Evolutionary conservation across 2,113 vertebrate species (phyloP).

Genomic region (Psophia crepitans): DNA sequence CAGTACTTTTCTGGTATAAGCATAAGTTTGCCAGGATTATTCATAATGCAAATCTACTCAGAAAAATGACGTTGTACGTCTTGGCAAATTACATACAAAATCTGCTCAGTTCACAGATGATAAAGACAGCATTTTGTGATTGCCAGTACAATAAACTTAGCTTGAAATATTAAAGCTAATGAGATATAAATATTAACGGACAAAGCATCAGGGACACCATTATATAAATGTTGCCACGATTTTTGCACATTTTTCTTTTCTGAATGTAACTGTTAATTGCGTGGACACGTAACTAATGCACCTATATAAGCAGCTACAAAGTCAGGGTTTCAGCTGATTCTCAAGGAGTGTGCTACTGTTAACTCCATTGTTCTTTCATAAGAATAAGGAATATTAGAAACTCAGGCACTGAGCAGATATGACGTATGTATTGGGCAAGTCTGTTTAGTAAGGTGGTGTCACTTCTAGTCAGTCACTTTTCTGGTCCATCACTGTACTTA

Average conservation of each 20-base stretch:
- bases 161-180: conserved; percentile 11
- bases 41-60: conserved; percentile 6
- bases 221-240: not conserved
- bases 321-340: not conserved
- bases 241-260: not conserved
- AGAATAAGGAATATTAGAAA: not conserved
- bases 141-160: conserved; percentile 2
- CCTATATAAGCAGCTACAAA: not conserved
- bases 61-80: conserved; percentile 1
- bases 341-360: not conserved
- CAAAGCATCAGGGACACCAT: not conserved
- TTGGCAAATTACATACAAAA: not conserved
- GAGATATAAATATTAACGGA: conserved; percentile 5
- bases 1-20: conserved; percentile 50
- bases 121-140: not conserved
- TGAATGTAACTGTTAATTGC: not conserved
- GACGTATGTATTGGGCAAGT: not conserved
- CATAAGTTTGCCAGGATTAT: conserved; percentile 32
- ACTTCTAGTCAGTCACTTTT: not conserved
- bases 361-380: not conserved
- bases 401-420: not conserved
- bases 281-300: not conserved
- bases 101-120: not conserved
- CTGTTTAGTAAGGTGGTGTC: not conserved
- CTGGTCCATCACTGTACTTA: conserved; percentile 56